Evolutionary conservation across 2,113 vertebrate species (phyloP), one percentile per base, ranked within the genome.

Genomic region (Halcyon senegalensis): DNA sequence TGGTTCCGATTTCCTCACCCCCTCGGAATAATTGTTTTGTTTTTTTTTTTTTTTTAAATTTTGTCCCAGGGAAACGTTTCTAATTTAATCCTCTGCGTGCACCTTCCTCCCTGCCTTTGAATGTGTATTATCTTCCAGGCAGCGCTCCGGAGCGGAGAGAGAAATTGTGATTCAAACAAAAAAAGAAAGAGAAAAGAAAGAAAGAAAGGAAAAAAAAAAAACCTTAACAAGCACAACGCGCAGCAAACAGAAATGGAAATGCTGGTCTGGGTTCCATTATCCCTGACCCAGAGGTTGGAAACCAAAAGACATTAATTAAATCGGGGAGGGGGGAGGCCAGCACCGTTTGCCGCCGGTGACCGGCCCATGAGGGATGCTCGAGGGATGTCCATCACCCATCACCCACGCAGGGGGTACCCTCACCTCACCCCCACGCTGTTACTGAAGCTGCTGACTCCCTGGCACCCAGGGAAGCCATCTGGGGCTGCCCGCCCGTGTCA

Each of bases 261-360:
- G 79, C 33, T 2, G 19, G 87, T 95, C 97, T 97, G 97, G 84
- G 67, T 95, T 94, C 96, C 91, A 97, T 97, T 97, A 97, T 58
- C 87, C 89, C 82, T 95, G 95, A 97, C 96, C 97, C 89, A 81
- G 94, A 74, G 97, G 97, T 64, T 96, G 95, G 82, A 50, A 97
- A 84, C 63, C 84, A 78, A 95, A 94, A 94, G 78, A 96, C 94
- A 91, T 86, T 37, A 41, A 95, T 93, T 94, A 69, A 80, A 70
- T 0, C 33, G 64, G 48, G 68, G 30, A 43, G 30, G 11, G 41
- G 48, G 28, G 53, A 37, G 41, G 74, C 58, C 81, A 46, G 92
- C 5, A 46, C 27, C 2, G 4, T 8, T 67, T 39, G 80, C 60
- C 85, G 88, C 53, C 2, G 17, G 51, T 77, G 72, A 53, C 39